A percentile compares a stretch with the other conserved stretches of the same genome.
phyloP scores from a whole-genome alignment of 2,888 invertebrate species.

The Sphaerophoria rueppellii region DNA sequence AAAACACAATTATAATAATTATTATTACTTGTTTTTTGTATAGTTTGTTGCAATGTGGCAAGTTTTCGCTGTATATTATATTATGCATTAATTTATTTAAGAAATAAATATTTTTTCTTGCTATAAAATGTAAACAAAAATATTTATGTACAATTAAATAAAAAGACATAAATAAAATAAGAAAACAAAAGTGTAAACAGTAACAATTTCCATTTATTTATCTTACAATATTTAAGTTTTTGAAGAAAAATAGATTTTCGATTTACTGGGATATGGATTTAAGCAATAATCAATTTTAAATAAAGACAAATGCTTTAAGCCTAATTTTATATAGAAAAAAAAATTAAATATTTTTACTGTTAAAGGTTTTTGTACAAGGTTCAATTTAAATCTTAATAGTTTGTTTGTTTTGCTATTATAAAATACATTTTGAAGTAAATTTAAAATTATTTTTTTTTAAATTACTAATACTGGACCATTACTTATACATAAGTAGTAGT shows the following conservation, averaged over 20 bases:
- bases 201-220: slow-evolving; percentile 5
- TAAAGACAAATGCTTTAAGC: no score
- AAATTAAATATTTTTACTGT: no score
- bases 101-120: slow-evolving; percentile 38
- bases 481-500: slow-evolving; percentile 54
- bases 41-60: slow-evolving; percentile 41
- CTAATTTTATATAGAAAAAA: no score
- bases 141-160: not conserved
- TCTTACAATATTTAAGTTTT: not conserved
- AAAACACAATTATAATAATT: not conserved
- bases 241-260: not conserved
- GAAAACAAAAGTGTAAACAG: slow-evolving; percentile 7
- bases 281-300: no score
- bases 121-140: not conserved
- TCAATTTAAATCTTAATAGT: not conserved
- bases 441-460: slow-evolving; percentile 25
- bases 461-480: slow-evolving; percentile 71
- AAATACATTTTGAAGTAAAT: no score
- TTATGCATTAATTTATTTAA: slow-evolving; percentile 32
- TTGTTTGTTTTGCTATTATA: slow-evolving; percentile 1
- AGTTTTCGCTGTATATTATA: slow-evolving; percentile 22
- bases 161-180: not conserved
- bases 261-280: no score
- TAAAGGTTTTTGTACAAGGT: no score
- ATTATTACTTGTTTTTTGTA: slow-evolving; percentile 22